These are phyloP conservation scores for Thalpophila matura DNA, from an alignment of 2,888 invertebrate species.

Conservation along the genomic window DNA sequence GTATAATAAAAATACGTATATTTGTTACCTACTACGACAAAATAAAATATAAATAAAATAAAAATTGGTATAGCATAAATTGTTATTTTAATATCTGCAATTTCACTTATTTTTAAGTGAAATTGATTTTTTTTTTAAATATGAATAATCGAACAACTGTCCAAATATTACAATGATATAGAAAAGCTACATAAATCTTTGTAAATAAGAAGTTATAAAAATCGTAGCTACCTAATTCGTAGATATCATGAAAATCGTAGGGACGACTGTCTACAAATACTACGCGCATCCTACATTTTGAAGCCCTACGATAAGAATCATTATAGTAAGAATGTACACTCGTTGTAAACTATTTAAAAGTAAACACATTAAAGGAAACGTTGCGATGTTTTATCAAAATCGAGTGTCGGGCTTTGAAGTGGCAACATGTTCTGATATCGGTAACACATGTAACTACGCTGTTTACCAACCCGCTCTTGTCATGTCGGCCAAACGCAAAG, in stretches of 20 bases:
- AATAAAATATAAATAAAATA: too few relatives aligned
- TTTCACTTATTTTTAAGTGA: too few relatives aligned
- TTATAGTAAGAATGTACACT: conserved; percentile 64
- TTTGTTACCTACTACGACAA: too few relatives aligned
- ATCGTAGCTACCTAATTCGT: conserved; percentile 63
- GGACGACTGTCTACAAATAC: conserved; percentile 42
- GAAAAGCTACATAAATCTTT: conserved; percentile 27
- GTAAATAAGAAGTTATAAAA: conserved; percentile 58
- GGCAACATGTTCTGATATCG: conserved; percentile 83
- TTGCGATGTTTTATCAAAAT: conserved; percentile 77
- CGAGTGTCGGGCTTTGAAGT: conserved; percentile 82
- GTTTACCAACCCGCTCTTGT: conserved; percentile 81
- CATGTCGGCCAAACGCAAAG: conserved; percentile 86
- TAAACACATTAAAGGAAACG: conserved; percentile 83
- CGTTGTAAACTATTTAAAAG: conserved; percentile 70
- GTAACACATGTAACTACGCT: conserved; percentile 86
- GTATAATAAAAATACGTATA: too few relatives aligned
- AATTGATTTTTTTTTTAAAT: too few relatives aligned
- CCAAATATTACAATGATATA: conserved; percentile 25
- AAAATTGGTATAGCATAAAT: too few relatives aligned
- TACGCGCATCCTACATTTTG: conserved; percentile 43
- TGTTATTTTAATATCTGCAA: too few relatives aligned
- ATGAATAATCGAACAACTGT: neutral
- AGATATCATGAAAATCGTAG: conserved; percentile 56
- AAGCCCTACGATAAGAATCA: conserved; percentile 68